Conservation (phyloP, 2,113 vertebrate species). For the Pogona vitticeps region DNA sequence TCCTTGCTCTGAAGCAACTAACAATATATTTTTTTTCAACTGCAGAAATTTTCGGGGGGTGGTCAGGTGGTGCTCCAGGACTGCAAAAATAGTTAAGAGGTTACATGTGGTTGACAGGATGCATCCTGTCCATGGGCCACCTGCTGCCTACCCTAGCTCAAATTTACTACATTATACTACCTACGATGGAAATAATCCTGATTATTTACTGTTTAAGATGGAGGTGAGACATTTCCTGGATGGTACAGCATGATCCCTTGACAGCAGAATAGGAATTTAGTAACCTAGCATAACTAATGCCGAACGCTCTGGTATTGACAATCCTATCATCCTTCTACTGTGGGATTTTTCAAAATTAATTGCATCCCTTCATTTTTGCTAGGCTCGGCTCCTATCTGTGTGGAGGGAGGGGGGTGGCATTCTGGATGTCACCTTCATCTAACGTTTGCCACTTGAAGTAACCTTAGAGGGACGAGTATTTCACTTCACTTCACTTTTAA, state of each 20-base stretch:
- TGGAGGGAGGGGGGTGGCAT: background rate
- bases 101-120: too few relatives aligned
- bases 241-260: background rate
- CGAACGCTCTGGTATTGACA: background rate
- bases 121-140: too few relatives aligned
- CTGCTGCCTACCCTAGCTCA: too few relatives aligned
- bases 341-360: background rate
- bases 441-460: background rate
- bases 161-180: background rate
- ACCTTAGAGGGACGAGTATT: constrained; percentile 2
- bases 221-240: background rate
- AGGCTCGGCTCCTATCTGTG: too few relatives aligned
- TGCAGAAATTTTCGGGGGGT: too few relatives aligned
- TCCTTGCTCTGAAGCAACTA: too few relatives aligned
- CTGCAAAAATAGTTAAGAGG: too few relatives aligned
- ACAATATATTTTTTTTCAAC: too few relatives aligned
- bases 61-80: too few relatives aligned
- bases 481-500: constrained; percentile 34
- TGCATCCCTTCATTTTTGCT: too few relatives aligned
- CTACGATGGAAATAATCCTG: background rate
- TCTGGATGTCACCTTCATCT: background rate
- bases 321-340: background rate
- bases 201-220: background rate
- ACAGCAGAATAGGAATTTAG: background rate
- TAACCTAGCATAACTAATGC: background rate